Evolutionary conservation across 1,140 invertebrate genomes (phyloP), one percentile per base, ranked within the genome.

Genomic region (Lucilia cuprina): DNA sequence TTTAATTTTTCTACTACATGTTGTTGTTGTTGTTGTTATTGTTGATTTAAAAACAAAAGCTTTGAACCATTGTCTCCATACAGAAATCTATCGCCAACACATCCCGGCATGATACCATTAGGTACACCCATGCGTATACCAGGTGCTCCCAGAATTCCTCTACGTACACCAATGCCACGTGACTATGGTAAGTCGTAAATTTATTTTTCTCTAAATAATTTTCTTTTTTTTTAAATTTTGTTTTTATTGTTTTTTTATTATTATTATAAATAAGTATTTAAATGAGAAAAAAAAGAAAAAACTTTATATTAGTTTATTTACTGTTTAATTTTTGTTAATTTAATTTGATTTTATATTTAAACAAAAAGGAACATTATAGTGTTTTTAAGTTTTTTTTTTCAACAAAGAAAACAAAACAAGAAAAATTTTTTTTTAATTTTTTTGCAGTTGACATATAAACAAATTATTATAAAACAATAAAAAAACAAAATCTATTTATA

Each of bases 101-200:
- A 91, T 88, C 89, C 90, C 84, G 88, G 87, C 86, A 91, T 91
- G 88, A 91, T 91, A 88, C 88, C 90, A 82, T 84, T 91, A 74
- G 86, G 88, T 86, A 86, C 90, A 85, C 90, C 90, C 60, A 88
- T 91, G 87, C 88, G 90, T 84, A 86, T 90, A 10, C 88, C 86
- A 94, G 91, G 93, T 94, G 87, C 95, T 93, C 91, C 94, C 93
- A 91, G 93, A 91, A 88, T 93, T 93, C 87, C 93, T 92, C 91
- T 96, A 92, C 93, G 95, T 90, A 94, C 95, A 91, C 94, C 95
- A 86, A 95, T 96, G 93, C 95, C 95, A 87, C 93, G 95, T 88
- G 96, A 97, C 91, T 97, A 97, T 93, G 96, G 96, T 97, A 94
- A 96, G 96, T 94, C 47, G n/a, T 75, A 65, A 83, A 41, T 55